phyloP scores from a whole-genome alignment of 2,888 invertebrate genomes.

The Zaprionus bogoriensis region DNA sequence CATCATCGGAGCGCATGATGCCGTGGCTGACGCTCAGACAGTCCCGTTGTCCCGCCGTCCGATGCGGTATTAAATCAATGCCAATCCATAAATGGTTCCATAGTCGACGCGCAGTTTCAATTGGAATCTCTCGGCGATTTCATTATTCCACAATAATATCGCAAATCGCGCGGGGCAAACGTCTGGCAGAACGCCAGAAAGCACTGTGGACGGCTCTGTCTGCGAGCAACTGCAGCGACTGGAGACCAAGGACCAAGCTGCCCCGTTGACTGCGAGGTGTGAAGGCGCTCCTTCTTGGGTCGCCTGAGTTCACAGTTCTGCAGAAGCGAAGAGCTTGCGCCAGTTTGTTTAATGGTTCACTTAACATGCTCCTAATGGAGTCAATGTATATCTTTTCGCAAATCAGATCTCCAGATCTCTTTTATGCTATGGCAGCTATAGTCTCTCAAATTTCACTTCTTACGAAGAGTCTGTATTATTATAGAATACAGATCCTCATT shows the following conservation, averaged over 20 bases:
- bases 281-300: not conserved
- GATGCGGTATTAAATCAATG: constrained; percentile 77
- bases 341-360: too few species aligned
- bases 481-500: too few species aligned
- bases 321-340: not conserved
- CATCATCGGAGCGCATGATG: constrained; percentile 30
- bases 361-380: not conserved
- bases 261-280: not conserved
- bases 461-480: too few species aligned
- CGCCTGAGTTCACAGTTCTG: not conserved
- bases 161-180: constrained; percentile 50
- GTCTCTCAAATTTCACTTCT: too few species aligned
- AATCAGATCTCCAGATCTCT: too few species aligned
- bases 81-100: constrained; percentile 78
- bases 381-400: too few species aligned
- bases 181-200: not conserved
- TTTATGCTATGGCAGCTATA: too few species aligned
- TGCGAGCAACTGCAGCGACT: not conserved
- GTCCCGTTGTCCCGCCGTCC: not conserved
- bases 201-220: not conserved
- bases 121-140: constrained; percentile 73
- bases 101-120: constrained; percentile 59
- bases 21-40: constrained; percentile 4
- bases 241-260: not conserved
- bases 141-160: constrained; percentile 73